These are phyloP conservation scores for Momotus momota DNA, from an alignment of 2,797 vertebrate genomes.

Conservation along the genomic window DNA sequence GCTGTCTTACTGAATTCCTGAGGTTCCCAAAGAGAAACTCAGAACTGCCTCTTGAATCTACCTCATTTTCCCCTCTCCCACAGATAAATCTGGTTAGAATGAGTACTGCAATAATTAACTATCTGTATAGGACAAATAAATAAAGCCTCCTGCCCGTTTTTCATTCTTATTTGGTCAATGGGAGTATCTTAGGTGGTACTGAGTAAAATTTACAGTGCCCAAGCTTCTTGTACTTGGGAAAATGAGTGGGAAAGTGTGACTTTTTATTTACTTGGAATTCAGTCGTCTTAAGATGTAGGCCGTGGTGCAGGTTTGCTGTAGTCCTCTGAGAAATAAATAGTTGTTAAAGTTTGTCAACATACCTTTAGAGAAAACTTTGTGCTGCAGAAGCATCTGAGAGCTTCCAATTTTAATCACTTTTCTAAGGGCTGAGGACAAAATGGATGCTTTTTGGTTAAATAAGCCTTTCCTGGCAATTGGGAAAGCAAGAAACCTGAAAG, in stretches of 20 bases:
- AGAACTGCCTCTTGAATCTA: neutral
- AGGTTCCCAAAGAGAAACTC: neutral
- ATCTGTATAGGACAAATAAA: neutral
- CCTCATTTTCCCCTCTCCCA: neutral
- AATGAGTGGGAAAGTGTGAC: neutral
- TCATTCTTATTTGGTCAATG: neutral
- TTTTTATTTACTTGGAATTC: neutral
- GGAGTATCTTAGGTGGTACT: neutral
- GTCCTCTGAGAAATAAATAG: neutral
- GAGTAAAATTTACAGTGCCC: neutral
- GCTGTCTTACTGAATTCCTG: neutral
- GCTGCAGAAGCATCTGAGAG: neutral
- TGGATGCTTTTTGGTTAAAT: neutral
- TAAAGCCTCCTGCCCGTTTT: neutral
- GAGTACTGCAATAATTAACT: neutral
- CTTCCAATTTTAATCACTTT: neutral
- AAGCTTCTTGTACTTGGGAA: neutral
- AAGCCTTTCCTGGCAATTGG: neutral
- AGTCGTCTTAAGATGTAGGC: neutral
- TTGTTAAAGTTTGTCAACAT: neutral
- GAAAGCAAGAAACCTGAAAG: neutral
- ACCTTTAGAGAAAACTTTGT: neutral
- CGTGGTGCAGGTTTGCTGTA: neutral
- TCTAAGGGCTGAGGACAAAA: neutral
- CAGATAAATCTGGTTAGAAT: neutral